Base-by-base conservation (phyloP, 1,140 invertebrate genomes). In the Drosophila yakuba region DNA sequence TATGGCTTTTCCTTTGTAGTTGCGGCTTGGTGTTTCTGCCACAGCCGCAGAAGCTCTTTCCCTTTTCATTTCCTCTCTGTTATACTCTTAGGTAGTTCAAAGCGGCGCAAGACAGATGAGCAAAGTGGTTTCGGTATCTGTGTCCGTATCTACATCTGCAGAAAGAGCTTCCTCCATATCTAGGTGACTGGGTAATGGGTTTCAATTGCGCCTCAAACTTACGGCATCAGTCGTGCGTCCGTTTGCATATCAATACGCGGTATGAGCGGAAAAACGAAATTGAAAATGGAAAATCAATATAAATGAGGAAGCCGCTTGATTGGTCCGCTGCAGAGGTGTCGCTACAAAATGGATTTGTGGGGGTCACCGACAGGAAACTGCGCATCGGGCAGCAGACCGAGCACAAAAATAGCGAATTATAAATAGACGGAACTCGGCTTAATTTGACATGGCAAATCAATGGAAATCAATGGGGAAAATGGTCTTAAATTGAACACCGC, bases 101-200 rank as follows among this genome's bases (percentile, higher is more conserved):
- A 68, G 59, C 39, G 48, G 57, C 57, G 15, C 56, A 58, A 32
- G 43, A 47, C 44, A 50, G 68, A 44, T 59, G 66, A 28, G 64
- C 66, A 41, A 44, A 56, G 39, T 43, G 38, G 44, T 28, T 50
- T 56, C 20, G 32, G 38, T 60, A 59, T 57, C 55, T 48, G 17
- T 59, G 52, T 57, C 76, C 25, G 41, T 66, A 58, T 59, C 38
- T 10, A 23, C 62, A 60, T 68, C 63, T 68, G 50, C 17, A 11
- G 73, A 39, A 51, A 73, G 80, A 74, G 58, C 50, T 12, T 32
- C 43, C 23, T 51, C 48, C 44, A 77, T 79, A 86, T 83, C 66
- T 88, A 67, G 83, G 83, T 88, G 84, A 88, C 67, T 83, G 58
- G 76, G 76, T 89, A 88, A 88, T 88, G 83, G 57, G 79, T 66